Evolutionary conservation across 2,113 vertebrate species (phyloP).

Genomic region (Python bivittatus): DNA sequence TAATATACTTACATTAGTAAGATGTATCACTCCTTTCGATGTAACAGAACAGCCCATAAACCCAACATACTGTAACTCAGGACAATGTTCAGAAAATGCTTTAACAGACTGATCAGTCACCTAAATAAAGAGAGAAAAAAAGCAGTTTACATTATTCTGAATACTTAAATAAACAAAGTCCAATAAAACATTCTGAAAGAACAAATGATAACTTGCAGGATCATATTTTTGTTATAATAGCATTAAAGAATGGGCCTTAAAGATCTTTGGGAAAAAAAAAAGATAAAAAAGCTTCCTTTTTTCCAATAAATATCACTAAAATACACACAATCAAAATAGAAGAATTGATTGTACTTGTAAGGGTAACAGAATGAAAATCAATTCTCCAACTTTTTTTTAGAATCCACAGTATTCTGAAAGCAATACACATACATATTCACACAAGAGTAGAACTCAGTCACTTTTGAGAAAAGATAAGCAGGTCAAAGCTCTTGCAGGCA

Average conservation of each 20-base stretch:
- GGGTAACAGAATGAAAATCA: constrained; percentile 1
- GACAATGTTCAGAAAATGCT: constrained; percentile 94
- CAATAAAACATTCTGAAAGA: background rate
- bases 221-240: constrained; percentile 17
- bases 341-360: constrained; percentile 24
- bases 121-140: constrained; percentile 66
- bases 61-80: constrained; percentile 93
- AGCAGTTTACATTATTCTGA: constrained; percentile 1
- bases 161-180: background rate
- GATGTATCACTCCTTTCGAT: constrained; percentile 95
- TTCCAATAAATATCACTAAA: background rate
- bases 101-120: constrained; percentile 93
- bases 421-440: background rate
- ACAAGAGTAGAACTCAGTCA: background rate
- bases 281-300: background rate
- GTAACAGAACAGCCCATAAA: constrained; percentile 99
- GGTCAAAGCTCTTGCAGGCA: background rate
- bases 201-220: rapidly evolving
- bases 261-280: background rate
- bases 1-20: constrained; percentile 87
- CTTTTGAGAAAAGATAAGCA: background rate
- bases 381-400: background rate
- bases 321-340: background rate
- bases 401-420: background rate
- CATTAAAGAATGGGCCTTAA: background rate